Evolutionary conservation across 2,113 vertebrate species (phyloP).

Genomic region (Ptilorrhoa leucosticta): DNA sequence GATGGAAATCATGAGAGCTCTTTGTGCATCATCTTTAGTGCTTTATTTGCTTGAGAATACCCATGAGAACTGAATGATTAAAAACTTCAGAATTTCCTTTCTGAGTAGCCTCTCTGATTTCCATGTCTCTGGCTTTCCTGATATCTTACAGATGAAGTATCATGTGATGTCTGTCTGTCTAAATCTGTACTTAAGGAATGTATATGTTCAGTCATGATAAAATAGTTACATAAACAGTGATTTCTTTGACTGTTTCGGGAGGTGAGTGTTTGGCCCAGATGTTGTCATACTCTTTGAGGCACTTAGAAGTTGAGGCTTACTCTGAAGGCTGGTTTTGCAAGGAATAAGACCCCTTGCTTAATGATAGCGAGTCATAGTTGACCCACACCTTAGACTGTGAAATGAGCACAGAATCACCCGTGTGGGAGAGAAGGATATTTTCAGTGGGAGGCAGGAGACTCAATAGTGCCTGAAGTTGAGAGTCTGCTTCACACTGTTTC

Average conservation of each 20-base stretch:
- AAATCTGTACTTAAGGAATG: neutral
- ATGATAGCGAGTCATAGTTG: neutral
- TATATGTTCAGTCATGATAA: neutral
- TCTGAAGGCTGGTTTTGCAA: neutral
- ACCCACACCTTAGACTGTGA: neutral
- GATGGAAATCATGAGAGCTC: neutral
- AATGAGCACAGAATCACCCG: neutral
- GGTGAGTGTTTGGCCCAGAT: neutral
- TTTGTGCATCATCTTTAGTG: neutral
- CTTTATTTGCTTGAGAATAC: neutral
- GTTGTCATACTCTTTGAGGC: neutral
- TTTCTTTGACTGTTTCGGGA: neutral
- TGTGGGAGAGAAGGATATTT: neutral
- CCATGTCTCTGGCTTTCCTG: neutral
- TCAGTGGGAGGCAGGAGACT: neutral
- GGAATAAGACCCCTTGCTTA: neutral
- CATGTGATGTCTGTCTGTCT: rapidly evolving
- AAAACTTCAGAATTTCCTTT: neutral
- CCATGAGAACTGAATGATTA: neutral
- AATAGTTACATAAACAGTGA: neutral
- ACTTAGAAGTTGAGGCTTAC: neutral
- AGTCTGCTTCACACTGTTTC: neutral
- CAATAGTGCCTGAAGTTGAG: neutral
- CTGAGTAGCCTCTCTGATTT: neutral
- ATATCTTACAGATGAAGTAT: neutral